phyloP scores from a whole-genome alignment of 2,113 vertebrate genomes.

The Cygnus buccinator region DNA sequence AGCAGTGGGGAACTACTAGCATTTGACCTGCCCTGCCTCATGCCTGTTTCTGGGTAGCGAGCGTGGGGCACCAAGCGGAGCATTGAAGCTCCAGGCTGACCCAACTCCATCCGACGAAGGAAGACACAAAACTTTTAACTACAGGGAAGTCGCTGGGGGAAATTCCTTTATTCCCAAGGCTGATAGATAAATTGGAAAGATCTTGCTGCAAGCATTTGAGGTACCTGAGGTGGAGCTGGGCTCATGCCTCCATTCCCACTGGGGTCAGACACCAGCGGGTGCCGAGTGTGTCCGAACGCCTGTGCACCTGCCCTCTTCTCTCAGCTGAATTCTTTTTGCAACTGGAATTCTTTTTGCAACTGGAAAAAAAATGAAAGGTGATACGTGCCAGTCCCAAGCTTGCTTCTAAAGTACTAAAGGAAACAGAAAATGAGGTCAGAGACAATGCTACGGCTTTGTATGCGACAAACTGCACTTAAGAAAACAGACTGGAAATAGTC shows the following conservation, averaged over 20 bases:
- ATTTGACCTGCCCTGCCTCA: background rate
- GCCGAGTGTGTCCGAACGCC: background rate
- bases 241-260: background rate
- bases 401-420: background rate
- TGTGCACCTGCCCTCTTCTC: background rate
- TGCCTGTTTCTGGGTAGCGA: background rate
- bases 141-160: background rate
- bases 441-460: background rate
- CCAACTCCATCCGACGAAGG: background rate
- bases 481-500: conserved; percentile 9
- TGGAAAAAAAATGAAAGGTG: background rate
- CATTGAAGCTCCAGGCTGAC: background rate
- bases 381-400: background rate
- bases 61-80: background rate
- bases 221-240: background rate
- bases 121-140: background rate
- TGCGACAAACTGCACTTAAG: background rate
- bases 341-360: background rate
- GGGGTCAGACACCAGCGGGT: background rate
- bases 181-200: background rate
- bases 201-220: background rate
- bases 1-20: background rate
- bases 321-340: background rate
- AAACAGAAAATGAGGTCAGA: background rate
- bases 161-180: background rate